Evolutionary conservation across 2,797 vertebrate genomes (phyloP).

Genomic region (Ispidina lecontei): DNA sequence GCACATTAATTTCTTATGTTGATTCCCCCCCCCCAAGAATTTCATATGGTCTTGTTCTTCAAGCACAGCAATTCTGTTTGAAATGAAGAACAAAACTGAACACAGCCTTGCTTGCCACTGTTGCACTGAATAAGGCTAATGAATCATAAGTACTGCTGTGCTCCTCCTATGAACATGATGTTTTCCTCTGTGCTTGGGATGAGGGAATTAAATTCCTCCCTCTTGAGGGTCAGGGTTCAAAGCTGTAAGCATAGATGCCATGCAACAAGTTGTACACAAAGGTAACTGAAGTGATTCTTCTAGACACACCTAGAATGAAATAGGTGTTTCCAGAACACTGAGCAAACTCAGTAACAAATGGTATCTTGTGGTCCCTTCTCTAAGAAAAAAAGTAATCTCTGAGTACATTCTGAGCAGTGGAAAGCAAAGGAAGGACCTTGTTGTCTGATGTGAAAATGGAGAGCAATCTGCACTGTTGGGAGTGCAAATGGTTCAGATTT

Average conservation of each 20-base stretch:
- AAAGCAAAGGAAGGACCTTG: background rate
- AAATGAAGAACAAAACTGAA: background rate
- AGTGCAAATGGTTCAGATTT: conserved; percentile 35
- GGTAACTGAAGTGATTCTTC: background rate
- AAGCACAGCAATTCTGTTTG: background rate
- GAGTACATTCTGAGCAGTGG: background rate
- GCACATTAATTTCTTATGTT: background rate
- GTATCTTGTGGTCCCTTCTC: background rate
- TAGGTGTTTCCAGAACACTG: background rate
- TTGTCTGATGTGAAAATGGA: background rate
- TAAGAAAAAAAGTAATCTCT: background rate
- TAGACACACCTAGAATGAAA: background rate
- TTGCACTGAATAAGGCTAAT: background rate
- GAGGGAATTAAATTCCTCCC: background rate
- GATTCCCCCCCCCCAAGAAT: background rate
- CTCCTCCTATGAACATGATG: background rate
- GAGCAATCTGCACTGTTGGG: background rate
- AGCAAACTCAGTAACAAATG: background rate
- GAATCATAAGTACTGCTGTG: background rate
- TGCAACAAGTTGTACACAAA: background rate
- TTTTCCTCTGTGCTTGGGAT: background rate
- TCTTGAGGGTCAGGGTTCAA: background rate
- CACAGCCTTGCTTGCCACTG: background rate
- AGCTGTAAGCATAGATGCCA: background rate
- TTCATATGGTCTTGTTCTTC: background rate